Conservation (phyloP, 2,113 vertebrate species). For the Eleginops maclovinus region DNA sequence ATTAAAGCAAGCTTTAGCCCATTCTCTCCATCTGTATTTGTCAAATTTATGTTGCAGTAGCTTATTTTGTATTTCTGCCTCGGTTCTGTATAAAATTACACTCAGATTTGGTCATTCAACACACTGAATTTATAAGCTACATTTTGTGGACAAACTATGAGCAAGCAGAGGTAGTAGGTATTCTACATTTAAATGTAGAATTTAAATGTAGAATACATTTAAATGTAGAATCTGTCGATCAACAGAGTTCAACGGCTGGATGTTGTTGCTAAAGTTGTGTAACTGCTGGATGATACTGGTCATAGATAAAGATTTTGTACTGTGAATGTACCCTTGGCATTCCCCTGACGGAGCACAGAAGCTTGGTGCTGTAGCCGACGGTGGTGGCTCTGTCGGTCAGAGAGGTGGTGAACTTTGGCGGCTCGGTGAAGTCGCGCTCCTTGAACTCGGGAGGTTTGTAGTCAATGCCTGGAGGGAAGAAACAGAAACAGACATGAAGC, state of each 20-base stretch:
- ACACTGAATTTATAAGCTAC: background rate
- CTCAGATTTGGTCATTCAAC: background rate
- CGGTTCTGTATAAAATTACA: too few relatives aligned
- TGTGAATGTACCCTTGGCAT: conserved; percentile 87
- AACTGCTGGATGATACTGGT: background rate
- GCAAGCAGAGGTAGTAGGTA: too few relatives aligned
- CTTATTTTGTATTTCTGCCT: too few relatives aligned
- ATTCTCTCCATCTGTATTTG: background rate
- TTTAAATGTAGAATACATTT: too few relatives aligned
- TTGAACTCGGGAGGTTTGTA: conserved; percentile 86
- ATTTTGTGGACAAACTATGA: background rate
- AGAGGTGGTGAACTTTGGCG: conserved; percentile 93
- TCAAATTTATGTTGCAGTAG: too few relatives aligned
- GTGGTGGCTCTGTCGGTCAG: conserved; percentile 89
- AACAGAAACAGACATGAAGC: background rate
- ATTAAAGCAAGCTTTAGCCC: background rate
- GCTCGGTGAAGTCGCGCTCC: conserved; percentile 88
- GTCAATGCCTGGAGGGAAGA: conserved; percentile 71
- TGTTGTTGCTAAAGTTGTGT: background rate
- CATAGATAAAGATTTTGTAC: background rate
- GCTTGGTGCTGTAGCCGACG: conserved; percentile 92
- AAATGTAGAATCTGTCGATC: too few relatives aligned
- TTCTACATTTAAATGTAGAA: background rate
- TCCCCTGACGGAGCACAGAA: conserved; percentile 92
- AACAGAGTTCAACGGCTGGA: too few relatives aligned